A percentile compares a stretch with the other conserved stretches of the same genome.
phyloP scores from a whole-genome alignment of 2,797 vertebrate genomes.

The Mormyrops boulengeri region DNA sequence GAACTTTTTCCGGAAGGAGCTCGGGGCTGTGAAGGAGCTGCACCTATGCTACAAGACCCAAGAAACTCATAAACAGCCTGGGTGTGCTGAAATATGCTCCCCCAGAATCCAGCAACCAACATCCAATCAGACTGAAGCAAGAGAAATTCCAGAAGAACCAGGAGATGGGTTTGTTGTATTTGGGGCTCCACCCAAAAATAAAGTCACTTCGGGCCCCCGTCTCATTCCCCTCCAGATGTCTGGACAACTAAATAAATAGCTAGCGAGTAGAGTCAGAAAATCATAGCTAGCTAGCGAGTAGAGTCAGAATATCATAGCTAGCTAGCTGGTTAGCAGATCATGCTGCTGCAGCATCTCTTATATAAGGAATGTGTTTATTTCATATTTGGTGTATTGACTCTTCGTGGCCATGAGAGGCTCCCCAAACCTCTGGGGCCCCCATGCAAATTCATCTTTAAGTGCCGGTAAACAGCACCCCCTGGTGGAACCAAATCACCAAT shows the following conservation, averaged over 20 bases:
- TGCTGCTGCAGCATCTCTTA: neutral
- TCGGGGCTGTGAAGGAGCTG: neutral
- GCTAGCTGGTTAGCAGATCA: neutral
- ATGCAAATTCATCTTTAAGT: neutral
- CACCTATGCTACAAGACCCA: neutral
- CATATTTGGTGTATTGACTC: neutral
- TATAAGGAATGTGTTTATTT: neutral
- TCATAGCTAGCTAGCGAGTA: neutral
- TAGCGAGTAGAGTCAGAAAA: neutral
- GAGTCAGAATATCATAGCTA: neutral
- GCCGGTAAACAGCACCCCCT: neutral
- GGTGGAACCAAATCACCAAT: neutral
- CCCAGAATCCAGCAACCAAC: neutral
- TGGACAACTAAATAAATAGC: neutral
- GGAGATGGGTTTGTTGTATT: neutral
- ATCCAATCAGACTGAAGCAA: neutral
- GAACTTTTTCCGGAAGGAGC: neutral
- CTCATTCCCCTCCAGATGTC: neutral
- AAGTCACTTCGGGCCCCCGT: too few relatives aligned
- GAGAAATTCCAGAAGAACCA: neutral
- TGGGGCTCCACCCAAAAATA: neutral
- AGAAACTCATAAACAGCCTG: neutral
- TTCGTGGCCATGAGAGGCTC: neutral
- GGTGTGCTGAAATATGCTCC: neutral
- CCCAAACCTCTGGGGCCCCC: neutral